A percentile compares a stretch with the other conserved stretches of the same genome.
These are phyloP conservation scores for Onychostruthus taczanowskii DNA, from an alignment of 2,113 vertebrate species.

Conservation along the genomic window DNA sequence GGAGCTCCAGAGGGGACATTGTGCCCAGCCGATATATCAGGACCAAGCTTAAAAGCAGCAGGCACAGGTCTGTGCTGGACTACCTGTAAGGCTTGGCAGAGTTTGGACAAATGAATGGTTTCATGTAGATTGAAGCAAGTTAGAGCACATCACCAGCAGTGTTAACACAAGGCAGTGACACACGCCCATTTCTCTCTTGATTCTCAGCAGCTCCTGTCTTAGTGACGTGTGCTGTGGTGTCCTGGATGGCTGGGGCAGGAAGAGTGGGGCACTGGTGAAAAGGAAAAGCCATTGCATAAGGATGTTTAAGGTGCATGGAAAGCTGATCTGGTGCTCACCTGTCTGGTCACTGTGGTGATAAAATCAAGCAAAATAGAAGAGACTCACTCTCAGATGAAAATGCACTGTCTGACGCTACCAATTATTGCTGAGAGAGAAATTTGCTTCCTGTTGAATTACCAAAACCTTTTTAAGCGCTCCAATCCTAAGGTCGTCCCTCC, in stretches of 20 bases:
- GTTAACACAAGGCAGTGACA: background rate
- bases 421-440: background rate
- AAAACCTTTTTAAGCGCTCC: background rate
- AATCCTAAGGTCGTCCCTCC: background rate
- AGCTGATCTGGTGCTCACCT: background rate
- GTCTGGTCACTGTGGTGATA: background rate
- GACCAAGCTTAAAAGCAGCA: background rate
- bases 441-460: background rate
- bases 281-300: fast-evolving
- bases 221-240: fast-evolving
- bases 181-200: fast-evolving
- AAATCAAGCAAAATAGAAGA: background rate
- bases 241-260: background rate
- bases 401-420: background rate
- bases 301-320: background rate
- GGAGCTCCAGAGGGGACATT: background rate
- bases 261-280: background rate
- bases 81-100: fast-evolving
- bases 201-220: background rate
- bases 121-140: background rate
- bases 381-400: background rate
- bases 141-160: background rate
- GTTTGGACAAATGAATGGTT: background rate
- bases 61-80: fast-evolving
- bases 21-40: background rate